Base-by-base conservation (phyloP, 2,113 vertebrate genomes). In the Oryzias curvinotus region DNA sequence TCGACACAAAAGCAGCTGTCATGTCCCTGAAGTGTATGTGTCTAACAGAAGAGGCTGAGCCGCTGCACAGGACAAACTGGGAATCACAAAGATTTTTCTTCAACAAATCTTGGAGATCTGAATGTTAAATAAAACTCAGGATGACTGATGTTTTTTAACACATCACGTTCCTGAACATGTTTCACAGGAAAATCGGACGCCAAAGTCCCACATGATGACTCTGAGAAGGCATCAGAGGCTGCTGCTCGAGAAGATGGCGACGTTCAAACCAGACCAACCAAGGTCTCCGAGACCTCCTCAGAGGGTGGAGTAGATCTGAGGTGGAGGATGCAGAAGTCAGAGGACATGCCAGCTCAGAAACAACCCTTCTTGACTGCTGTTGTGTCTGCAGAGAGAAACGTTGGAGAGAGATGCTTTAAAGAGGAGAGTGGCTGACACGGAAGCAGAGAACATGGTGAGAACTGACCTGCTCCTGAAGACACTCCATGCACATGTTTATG, bases 221-320 rank as follows among this genome's bases (percentile, higher is more conserved):
- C 60, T 98, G 19, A 81, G 83, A 2, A 89, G 92, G 41, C 95
- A 98, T 60, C 96, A 95, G 69, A 92, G 94, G 45, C 71, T 94
- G 64, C 78, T 98, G 65, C 65, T 95, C 1, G 94, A 98, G 86
- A 98, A 96, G 70, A 67, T 98, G 21, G 89, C 89, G 59, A 93
- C 94, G 10, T 98, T 96, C 47, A 93, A 93, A 95, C 71, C 88
- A 87, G 77, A 95, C 95, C 7, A 97, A 97, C 71, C 90, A 89
- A 52, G 87, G 90, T 0, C 93, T 98, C 0, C 87, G 93, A 56
- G 91, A 93, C 7, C 91, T 96, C 18, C 91, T 98, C 51, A 90
- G 90, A 59, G 93, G 95, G 46, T 92, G 95, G 72, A 93, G 92
- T 0, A 69, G 65, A 21, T 75, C 88, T 7, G 94, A 96, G 95